A percentile compares a stretch with the other conserved stretches of the same genome.
Evolutionary conservation across 1,140 invertebrate species (phyloP).

Genomic region (Thereuonema tuberculata): DNA sequence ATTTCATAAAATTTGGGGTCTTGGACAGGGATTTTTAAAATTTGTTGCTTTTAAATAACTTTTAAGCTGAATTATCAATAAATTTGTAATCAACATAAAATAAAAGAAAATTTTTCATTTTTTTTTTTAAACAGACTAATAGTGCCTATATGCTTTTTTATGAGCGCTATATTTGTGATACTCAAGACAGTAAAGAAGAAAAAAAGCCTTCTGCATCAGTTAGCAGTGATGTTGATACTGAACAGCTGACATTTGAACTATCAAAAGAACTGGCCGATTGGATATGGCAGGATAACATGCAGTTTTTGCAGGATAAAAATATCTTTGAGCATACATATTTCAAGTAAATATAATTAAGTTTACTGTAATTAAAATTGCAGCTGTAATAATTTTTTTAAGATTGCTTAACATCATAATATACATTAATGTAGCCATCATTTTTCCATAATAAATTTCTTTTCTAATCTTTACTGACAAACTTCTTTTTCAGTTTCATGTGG

Average conservation of each 20-base stretch:
- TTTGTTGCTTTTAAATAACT: too few relatives aligned
- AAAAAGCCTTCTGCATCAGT: conserved; percentile 10
- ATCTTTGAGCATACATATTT: conserved; percentile 92
- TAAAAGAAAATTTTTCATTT: not conserved
- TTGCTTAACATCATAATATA: not conserved
- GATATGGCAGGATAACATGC: conserved; percentile 93
- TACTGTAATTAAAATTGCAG: not conserved
- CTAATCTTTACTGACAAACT: too few relatives aligned
- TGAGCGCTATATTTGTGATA: conserved; percentile 46
- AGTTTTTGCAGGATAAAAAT: conserved; percentile 86
- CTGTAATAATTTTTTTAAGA: conserved; percentile 3
- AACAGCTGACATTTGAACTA: conserved; percentile 37
- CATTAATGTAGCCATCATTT: too few relatives aligned
- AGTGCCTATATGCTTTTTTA: conserved; percentile 97
- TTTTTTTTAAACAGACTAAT: conserved; percentile 47
- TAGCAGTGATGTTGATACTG: not conserved
- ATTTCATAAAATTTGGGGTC: too few relatives aligned
- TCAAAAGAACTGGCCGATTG: conserved; percentile 69
- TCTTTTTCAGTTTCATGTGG: conserved; percentile 93
- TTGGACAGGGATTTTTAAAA: too few relatives aligned
- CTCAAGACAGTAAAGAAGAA: conserved; percentile 14
- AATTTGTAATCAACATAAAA: too few relatives aligned
- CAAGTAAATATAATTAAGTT: conserved; percentile 60
- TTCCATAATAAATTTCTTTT: too few relatives aligned
- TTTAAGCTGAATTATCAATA: too few relatives aligned